Base-by-base conservation (phyloP, 2,113 vertebrate genomes). In the Antechinus stuartii region DNA sequence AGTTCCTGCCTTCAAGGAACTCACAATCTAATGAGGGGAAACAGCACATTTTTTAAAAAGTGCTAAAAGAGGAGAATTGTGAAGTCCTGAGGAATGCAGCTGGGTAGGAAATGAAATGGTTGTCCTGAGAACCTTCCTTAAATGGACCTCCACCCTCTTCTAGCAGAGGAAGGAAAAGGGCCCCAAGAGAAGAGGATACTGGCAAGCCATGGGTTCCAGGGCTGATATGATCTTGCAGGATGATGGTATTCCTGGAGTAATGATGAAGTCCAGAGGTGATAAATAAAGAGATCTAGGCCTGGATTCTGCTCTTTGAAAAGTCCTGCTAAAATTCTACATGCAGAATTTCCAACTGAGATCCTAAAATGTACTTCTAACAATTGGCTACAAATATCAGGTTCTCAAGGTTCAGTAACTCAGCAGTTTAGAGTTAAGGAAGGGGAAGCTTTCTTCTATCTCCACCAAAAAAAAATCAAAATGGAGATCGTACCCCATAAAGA, bases 351-450 rank as follows among this genome's bases (percentile, higher is more conserved):
- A 76, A 2, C 4, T 76, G 27, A 61, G 61, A 68, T 68, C 35
- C 30, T n/a, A 76, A 76, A 76, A n/a, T 76, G 68, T 76, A 76
- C 35, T n/a, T 76, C 61, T 54, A 84, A 90, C 89, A 90, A 90
- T 49, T 95, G n/a, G 54, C 30, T 52, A 68, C 23, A 96, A 94
- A 90, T 89, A 90, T 8, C 54, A 90, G 95, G 93, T 94, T 95
- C 90, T 95, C 54, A 95, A 91, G 61, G 57, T 52, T 57, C 90
- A 42, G 9, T 91, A 92, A 91, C 91, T n/a, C 93, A 56, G 56
- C 61, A 25, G 89, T 91, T 93, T 90, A 19, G 84, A 56, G 22
- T 89, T 92, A 30, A 93, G 93, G 61, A 91, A 92, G 92, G 76
- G 56, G 46, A 47, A 68, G 49, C 11, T 19, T 22, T 46, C 26